Base-by-base conservation (phyloP, 2,888 invertebrate genomes). In the Cataglyphis rosenhaueri region DNA sequence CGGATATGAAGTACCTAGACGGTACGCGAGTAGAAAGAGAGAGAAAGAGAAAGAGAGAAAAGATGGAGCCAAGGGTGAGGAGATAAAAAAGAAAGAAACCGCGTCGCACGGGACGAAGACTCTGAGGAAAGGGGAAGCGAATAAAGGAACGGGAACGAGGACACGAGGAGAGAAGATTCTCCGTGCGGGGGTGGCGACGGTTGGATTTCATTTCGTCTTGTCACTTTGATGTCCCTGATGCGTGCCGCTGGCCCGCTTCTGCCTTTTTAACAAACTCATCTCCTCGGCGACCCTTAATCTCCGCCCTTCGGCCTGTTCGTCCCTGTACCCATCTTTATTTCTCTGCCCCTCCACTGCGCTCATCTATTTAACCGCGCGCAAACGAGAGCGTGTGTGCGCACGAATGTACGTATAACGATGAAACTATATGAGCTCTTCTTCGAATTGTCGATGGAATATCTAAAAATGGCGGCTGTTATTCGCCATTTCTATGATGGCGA, bases 201-300 rank as follows among this genome's bases (percentile, higher is more conserved):
- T 94, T 93, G 94, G 94, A 94, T 95, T 95, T 95, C 94, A 95
- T 95, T 94, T 95, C 93, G 94, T 93, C 93, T 93, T 94, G 93
- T 93, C 93, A 91, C 95, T 95, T 95, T 95, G 95, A 95, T 94
- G 95, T 95, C 92, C 91, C 92, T 94, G 94, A 94, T 94, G 95
- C 95, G 95, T 94, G 93, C 92, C 92, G 92, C 92, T 94, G 93
- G 93, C 93, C 94, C 93, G 94, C 93, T 95, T 94, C 94, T 95
- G 93, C 94, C 94, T 94, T 94, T 94, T 94, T 94, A 94, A 95
- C 94, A 94, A 95, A 94, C 94, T 94, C 95, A 94, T 95, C 94
- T 94, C 93, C 93, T 94, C 92, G 89, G 92, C 91, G 91, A 92
- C 92, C 93, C 94, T 94, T 94, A 94, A 94, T 94, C 94, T 94